Conservation (phyloP, 2,888 invertebrate genomes). For the Yponomeuta plumbellus region DNA sequence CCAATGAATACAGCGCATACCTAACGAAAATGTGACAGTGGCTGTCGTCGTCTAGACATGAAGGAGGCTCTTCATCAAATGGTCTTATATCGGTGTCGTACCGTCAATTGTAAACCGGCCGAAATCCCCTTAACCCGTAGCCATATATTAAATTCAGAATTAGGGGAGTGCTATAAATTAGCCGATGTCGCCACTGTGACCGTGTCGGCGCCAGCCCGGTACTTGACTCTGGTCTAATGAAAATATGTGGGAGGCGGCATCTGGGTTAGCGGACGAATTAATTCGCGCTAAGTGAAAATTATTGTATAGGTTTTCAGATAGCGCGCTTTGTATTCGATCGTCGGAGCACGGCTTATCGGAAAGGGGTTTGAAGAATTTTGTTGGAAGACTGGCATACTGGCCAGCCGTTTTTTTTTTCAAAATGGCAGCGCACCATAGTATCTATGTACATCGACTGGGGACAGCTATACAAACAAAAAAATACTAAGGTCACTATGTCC, state of each 20-base stretch:
- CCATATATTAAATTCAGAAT: background rate
- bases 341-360: too few relatives aligned
- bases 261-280: background rate
- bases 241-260: background rate
- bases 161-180: background rate
- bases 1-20: too few relatives aligned
- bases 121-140: background rate
- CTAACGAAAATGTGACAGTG: too few relatives aligned
- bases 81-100: background rate
- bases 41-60: too few relatives aligned
- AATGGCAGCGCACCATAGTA: too few relatives aligned
- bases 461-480: too few relatives aligned
- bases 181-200: background rate
- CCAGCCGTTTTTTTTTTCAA: too few relatives aligned
- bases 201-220: background rate
- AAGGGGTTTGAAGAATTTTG: too few relatives aligned
- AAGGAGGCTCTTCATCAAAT: background rate
- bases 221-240: background rate
- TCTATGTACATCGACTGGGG: too few relatives aligned
- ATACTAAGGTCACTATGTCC: too few relatives aligned
- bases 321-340: too few relatives aligned
- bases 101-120: background rate
- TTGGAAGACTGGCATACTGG: too few relatives aligned
- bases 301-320: background rate
- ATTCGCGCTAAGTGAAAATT: background rate